A percentile compares a stretch with the other conserved stretches of the same genome.
phyloP scores from a whole-genome alignment of 1,140 invertebrate genomes.

The Lineus longissimus region DNA sequence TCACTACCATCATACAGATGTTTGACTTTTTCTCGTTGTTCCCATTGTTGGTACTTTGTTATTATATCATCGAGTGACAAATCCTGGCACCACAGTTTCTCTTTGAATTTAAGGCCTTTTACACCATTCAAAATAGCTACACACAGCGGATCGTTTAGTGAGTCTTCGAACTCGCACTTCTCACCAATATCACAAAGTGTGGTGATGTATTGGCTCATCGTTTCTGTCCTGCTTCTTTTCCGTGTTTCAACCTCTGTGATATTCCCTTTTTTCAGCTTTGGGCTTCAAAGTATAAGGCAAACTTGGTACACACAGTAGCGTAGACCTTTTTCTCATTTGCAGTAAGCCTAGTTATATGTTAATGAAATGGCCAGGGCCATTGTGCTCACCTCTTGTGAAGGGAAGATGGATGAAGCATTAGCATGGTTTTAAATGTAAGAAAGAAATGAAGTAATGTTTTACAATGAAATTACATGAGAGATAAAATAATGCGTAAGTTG shows the following conservation, averaged over 20 bases:
- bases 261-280: neutral
- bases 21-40: neutral
- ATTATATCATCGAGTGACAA: neutral
- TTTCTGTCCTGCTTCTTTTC: neutral
- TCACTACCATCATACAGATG: neutral
- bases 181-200: neutral
- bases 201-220: neutral
- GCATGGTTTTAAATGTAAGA: too few species aligned
- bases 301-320: neutral
- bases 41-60: neutral
- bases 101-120: neutral
- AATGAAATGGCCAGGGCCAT: too few species aligned
- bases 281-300: neutral
- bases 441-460: too few species aligned
- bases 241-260: neutral
- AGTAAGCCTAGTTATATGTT: neutral
- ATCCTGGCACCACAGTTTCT: neutral
- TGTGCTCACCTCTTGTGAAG: too few species aligned
- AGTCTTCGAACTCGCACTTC: neutral
- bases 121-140: neutral
- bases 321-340: neutral
- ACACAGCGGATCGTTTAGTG: slow-evolving; percentile 2
- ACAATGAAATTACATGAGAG: too few species aligned
- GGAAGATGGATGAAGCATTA: too few species aligned
- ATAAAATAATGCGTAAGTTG: too few species aligned